These are phyloP conservation scores for Helicoverpa assulta DNA, from an alignment of 2,888 invertebrate species.

Conservation along the genomic window DNA sequence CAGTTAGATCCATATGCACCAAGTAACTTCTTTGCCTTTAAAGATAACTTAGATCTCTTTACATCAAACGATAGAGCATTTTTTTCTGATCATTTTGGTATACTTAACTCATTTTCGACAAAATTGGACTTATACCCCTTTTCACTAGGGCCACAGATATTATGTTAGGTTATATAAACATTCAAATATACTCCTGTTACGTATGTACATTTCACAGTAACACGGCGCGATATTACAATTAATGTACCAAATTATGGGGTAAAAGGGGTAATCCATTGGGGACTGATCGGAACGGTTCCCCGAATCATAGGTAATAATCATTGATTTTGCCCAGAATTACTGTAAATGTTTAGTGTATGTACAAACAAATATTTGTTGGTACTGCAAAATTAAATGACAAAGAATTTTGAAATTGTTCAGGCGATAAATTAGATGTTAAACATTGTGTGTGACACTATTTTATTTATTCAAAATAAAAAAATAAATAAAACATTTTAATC, in stretches of 20 bases:
- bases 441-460: background rate
- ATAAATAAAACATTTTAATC: no score
- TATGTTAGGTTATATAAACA: conserved; percentile 7
- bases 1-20: no score
- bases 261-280: conserved; percentile 17
- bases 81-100: no score
- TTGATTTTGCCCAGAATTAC: conserved; percentile 52
- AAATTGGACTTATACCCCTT: no score
- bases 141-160: no score
- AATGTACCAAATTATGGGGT: conserved; percentile 47
- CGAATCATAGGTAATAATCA: conserved; percentile 45
- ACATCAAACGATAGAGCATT: no score
- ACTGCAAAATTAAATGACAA: conserved; percentile 48
- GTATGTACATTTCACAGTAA: conserved; percentile 40
- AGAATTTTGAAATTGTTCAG: conserved; percentile 13
- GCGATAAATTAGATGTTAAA: conserved; percentile 43
- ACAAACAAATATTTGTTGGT: conserved; percentile 35
- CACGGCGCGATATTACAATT: conserved; percentile 35
- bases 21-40: no score
- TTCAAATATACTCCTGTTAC: conserved; percentile 44
- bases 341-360: conserved; percentile 18
- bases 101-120: no score
- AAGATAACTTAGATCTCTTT: no score
- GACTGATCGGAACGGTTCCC: conserved; percentile 11
- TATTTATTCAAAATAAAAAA: no score